Percentiles rank a stretch among this genome's conserved stretches.
phyloP scores from a whole-genome alignment of 2,888 invertebrate species.

The Parnassius glacialis region DNA sequence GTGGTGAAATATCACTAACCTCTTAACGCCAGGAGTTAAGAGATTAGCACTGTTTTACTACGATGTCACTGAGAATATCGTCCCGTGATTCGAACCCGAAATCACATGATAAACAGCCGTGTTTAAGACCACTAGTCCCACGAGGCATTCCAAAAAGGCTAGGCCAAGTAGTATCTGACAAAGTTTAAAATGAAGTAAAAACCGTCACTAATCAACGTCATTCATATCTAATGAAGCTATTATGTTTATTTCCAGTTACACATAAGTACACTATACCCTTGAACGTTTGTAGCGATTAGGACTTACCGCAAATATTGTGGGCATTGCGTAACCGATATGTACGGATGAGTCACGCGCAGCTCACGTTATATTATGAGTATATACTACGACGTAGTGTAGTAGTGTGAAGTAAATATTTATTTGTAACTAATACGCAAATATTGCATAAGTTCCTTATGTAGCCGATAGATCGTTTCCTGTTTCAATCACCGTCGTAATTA shows the following conservation, averaged over 20 bases:
- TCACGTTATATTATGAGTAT: conserved; percentile 7
- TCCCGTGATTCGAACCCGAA: too few species aligned
- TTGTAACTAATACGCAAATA: conserved; percentile 14
- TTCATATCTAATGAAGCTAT: background rate
- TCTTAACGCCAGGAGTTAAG: too few species aligned
- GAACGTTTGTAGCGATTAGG: conserved; percentile 3
- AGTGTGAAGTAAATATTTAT: conserved; percentile 13
- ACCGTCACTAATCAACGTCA: background rate
- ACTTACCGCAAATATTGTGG: background rate
- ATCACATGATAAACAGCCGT: too few species aligned
- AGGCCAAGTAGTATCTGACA: too few species aligned
- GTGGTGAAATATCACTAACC: too few species aligned
- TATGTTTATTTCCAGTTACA: conserved; percentile 5
- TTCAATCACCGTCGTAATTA: too few species aligned
- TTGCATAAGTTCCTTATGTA: conserved; percentile 8
- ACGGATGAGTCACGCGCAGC: conserved; percentile 14
- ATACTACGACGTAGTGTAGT: background rate
- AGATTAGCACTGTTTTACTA: too few species aligned
- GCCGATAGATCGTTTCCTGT: background rate
- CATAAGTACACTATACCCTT: conserved; percentile 1
- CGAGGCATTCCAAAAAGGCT: too few species aligned
- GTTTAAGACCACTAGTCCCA: too few species aligned
- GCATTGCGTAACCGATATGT: conserved; percentile 14
- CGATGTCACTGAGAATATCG: too few species aligned
- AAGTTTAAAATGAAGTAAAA: background rate